Base-by-base conservation (phyloP, 2,113 vertebrate species). In the Echinops telfairi region DNA sequence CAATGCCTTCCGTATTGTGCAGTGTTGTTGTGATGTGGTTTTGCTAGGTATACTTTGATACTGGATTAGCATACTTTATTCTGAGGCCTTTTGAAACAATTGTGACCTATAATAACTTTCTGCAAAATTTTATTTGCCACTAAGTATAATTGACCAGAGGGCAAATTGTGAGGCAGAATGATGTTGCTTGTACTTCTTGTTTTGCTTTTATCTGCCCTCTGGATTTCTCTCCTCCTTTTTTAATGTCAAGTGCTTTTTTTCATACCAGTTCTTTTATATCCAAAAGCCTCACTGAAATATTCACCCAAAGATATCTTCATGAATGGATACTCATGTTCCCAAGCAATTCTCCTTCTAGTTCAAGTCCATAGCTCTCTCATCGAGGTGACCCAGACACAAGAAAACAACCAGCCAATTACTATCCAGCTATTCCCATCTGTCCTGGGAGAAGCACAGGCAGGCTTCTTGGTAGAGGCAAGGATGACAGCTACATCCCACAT, bases 331-430 rank as follows among this genome's bases (percentile, higher is more conserved):
- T 89, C 23, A 22, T 66, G n/a, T 57, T 91, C 25, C 16, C 58
- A 83, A 36, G 83, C 40, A 19, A 64, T 43, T 11, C 16, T 83
- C 38, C n/a, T 47, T 71, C 1, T 6, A 81, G 22, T 16, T 64
- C 90, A 82, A 78, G 20, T 47, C 29, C 78, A 93, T 15, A 71
- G 11, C 23, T 7, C 7, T 77, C 38, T 92, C 11, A 53, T 64
- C 27, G 31, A 95, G 73, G 27, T 92, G 36, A 60, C 22, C 31
- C 57, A 22, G 38, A 40, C 3, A 91, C 73, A 92, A 94, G 68
- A 16, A 73, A 64, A 1, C 29, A 92, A 66, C n/a, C 20, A 89
- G 38, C 0, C 8, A 71, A 2, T 60, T 38, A 86, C 70, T 76
- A 89, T 15, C 23, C 23, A 60, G 58, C 43, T 47, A 47, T 47